phyloP scores from a whole-genome alignment of 2,113 vertebrate species.

The Pelecanoides urinatrix region DNA sequence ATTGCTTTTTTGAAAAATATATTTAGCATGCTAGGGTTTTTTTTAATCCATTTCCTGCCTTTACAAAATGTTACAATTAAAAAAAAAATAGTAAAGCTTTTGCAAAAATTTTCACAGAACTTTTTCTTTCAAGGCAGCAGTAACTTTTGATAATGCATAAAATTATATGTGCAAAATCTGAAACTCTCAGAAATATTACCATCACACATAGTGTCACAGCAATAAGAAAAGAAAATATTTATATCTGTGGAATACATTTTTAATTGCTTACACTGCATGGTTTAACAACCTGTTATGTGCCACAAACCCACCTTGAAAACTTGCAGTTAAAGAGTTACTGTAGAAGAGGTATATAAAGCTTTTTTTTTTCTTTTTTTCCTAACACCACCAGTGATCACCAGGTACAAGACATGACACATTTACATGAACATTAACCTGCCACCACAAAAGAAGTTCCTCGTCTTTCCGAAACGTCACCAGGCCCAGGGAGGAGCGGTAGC shows the following conservation, averaged over 20 bases:
- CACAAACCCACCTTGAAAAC: conserved; percentile 67
- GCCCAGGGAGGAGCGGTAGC: background rate
- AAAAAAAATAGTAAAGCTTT: conserved; percentile 84
- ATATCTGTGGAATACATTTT: conserved; percentile 72
- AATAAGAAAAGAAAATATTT: conserved; percentile 69
- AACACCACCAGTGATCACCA: conserved; percentile 65
- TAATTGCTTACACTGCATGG: conserved; percentile 70
- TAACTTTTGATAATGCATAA: conserved; percentile 85
- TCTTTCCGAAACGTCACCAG: background rate
- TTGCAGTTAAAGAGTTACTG: conserved; percentile 69
- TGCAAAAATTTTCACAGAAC: conserved; percentile 83
- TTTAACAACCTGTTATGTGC: conserved; percentile 74
- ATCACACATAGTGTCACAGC: conserved; percentile 78
- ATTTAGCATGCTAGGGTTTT: conserved; percentile 78
- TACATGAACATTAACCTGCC: conserved; percentile 57
- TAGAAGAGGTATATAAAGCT: conserved; percentile 86
- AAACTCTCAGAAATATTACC: conserved; percentile 74
- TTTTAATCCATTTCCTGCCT: conserved; percentile 77
- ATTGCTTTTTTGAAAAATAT: conserved; percentile 87
- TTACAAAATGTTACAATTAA: conserved; percentile 82
- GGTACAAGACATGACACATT: conserved; percentile 65
- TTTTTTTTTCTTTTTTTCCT: conserved; percentile 27
- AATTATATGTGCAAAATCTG: conserved; percentile 84
- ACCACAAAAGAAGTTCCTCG: background rate
- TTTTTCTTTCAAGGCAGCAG: conserved; percentile 85